A percentile compares a stretch with the other conserved stretches of the same genome.
Conservation (phyloP, 2,888 invertebrate species). For the Boloria selene region DNA sequence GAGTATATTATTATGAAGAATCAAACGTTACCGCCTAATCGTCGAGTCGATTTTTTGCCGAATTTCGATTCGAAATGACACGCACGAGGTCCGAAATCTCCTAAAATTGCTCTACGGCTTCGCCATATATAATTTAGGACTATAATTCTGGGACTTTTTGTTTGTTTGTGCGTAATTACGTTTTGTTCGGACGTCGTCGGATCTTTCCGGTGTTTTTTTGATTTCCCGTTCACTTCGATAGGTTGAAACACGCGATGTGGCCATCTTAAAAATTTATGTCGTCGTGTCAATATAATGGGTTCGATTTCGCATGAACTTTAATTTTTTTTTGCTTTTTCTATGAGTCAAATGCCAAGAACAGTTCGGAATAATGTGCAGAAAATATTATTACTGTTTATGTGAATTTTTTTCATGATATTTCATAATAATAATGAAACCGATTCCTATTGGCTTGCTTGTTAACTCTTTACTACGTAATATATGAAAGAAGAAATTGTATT, state of each 20-base stretch:
- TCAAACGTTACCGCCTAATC: slow-evolving; percentile 48
- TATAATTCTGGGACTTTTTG: slow-evolving; percentile 65
- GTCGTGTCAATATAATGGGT: no score
- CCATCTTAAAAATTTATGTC: no score
- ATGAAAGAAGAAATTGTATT: no score
- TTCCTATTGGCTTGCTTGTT: no score
- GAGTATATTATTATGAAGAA: slow-evolving; percentile 37
- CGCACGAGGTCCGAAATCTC: slow-evolving; percentile 48
- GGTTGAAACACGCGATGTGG: slow-evolving; percentile 4
- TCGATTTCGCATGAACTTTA: no score
- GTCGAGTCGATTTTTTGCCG: slow-evolving; percentile 37
- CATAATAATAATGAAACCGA: no score
- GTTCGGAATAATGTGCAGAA: no score
- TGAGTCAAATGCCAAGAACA: no score
- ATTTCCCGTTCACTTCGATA: slow-evolving; percentile 17
- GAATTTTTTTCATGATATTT: no score
- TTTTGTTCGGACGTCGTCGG: slow-evolving; percentile 47
- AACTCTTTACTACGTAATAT: no score
- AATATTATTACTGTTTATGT: no score
- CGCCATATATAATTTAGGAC: slow-evolving; percentile 69
- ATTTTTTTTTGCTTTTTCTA: no score
- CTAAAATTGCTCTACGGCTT: slow-evolving; percentile 49
- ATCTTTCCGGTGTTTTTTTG: slow-evolving; percentile 42
- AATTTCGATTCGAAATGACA: slow-evolving; percentile 56
- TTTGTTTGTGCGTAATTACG: slow-evolving; percentile 60